Conservation (phyloP, 2,888 invertebrate species). For the Melanophora roralis region DNA sequence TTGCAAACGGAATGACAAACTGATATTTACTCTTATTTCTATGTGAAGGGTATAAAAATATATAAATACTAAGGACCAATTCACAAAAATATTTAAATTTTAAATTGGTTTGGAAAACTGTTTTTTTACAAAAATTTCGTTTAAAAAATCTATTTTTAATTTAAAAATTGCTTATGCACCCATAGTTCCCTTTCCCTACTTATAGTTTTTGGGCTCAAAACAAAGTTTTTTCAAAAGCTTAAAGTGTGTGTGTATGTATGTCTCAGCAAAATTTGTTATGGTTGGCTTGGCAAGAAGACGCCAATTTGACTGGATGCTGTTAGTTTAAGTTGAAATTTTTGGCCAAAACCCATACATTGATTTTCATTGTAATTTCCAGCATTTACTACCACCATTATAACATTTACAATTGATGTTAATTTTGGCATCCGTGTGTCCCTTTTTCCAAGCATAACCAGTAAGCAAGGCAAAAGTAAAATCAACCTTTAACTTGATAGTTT, state of each 20-base stretch:
- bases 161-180: too few relatives aligned
- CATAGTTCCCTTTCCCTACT: too few relatives aligned
- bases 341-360: constrained; percentile 14
- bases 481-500: constrained; percentile 21
- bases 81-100: too few relatives aligned
- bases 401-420: background rate
- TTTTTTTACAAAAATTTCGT: too few relatives aligned
- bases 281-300: constrained; percentile 48
- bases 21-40: too few relatives aligned
- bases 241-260: background rate
- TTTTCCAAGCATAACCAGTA: background rate
- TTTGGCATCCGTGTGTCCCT: background rate
- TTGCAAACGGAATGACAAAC: too few relatives aligned
- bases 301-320: constrained; percentile 28
- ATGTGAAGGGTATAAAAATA: too few relatives aligned
- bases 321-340: background rate
- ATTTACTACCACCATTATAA: background rate
- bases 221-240: constrained; percentile 28
- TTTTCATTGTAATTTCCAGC: constrained; percentile 46
- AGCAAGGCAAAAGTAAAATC: constrained; percentile 26
- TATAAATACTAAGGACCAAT: too few relatives aligned
- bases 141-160: too few relatives aligned
- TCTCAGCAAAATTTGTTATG: constrained; percentile 44
- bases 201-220: constrained; percentile 47
- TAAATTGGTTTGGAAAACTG: too few relatives aligned